phyloP scores from a whole-genome alignment of 2,888 invertebrate genomes.

The Seladonia tumulorum region DNA sequence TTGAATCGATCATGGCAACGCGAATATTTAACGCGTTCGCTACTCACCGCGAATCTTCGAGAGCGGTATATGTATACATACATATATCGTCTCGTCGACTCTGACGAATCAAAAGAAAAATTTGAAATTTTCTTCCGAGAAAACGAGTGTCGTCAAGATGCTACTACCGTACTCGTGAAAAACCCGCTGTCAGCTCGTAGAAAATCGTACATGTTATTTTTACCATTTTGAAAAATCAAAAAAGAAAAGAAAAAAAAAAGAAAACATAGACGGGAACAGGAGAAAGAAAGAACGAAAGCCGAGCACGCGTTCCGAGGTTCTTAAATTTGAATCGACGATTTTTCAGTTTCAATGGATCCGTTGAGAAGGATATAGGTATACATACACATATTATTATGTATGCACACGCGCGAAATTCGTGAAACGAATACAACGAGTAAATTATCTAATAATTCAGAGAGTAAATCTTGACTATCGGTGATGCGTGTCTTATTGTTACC shows the following conservation, averaged over 20 bases:
- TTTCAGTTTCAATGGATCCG: background rate
- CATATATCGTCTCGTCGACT: background rate
- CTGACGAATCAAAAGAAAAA: no score
- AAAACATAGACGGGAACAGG: no score
- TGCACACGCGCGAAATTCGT: background rate
- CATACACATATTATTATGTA: no score
- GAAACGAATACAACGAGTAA: background rate
- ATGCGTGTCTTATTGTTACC: background rate
- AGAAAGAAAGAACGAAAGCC: background rate
- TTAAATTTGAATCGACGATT: background rate
- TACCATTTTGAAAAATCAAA: background rate
- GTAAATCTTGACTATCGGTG: background rate
- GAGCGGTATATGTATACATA: background rate
- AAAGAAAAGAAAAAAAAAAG: background rate
- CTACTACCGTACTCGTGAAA: background rate
- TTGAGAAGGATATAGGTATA: no score
- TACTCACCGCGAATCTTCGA: background rate
- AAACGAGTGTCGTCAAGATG: background rate
- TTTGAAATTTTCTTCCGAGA: no score
- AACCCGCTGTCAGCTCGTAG: background rate
- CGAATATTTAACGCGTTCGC: constrained; percentile 45
- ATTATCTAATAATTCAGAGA: background rate
- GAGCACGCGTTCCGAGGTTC: background rate
- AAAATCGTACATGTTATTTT: background rate
- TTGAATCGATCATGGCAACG: constrained; percentile 45